Percentiles rank a stretch among this genome's conserved stretches.
phyloP scores from a whole-genome alignment of 2,797 vertebrate genomes.

The Lerista edwardsae region DNA sequence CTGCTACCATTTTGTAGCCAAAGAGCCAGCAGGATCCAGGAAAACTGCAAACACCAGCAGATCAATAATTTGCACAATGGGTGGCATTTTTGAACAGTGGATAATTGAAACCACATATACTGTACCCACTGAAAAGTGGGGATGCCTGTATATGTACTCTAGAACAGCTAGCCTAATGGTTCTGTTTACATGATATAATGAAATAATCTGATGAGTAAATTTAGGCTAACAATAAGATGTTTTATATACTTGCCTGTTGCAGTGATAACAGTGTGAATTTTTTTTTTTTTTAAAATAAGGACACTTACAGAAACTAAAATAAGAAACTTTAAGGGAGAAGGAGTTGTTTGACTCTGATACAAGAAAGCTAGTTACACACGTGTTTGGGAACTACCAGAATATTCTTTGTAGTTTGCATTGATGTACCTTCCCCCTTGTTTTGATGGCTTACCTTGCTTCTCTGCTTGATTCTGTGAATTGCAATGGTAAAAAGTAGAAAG shows the following conservation, averaged over 20 bases:
- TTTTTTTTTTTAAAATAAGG: too few relatives aligned
- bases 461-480: neutral
- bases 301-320: neutral
- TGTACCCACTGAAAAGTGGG: too few relatives aligned
- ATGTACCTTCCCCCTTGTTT: neutral
- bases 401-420: neutral
- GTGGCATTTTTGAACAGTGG: too few relatives aligned
- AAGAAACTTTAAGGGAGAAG: neutral
- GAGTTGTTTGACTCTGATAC: neutral
- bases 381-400: neutral
- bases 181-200: neutral
- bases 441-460: neutral
- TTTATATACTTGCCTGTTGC: neutral
- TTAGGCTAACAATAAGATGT: neutral
- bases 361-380: neutral
- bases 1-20: too few relatives aligned
- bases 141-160: too few relatives aligned
- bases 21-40: too few relatives aligned
- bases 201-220: neutral
- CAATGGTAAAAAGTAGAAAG: neutral
- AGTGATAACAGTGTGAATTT: neutral
- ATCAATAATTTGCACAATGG: too few relatives aligned
- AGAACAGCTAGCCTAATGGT: neutral
- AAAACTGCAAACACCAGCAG: too few relatives aligned
- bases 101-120: too few relatives aligned